Evolutionary conservation across 1,140 invertebrate species (phyloP).

Genomic region (Drosophila nasuta): DNA sequence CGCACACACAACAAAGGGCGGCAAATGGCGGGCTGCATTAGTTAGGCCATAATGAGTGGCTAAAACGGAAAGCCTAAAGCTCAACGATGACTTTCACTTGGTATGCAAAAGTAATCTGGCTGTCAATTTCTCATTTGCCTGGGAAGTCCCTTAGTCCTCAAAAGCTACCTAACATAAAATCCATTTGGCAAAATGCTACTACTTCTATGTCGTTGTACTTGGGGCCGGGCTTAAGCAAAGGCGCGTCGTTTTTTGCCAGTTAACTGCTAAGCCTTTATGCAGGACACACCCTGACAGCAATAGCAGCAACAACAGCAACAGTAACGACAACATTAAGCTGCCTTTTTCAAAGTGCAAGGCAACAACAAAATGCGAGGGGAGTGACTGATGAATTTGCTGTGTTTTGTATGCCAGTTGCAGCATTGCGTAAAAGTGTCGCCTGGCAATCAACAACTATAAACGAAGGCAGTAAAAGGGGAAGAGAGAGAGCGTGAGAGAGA

Average conservation of each 20-base stretch:
- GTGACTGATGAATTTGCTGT: constrained; percentile 36
- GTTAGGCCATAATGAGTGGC: constrained; percentile 29
- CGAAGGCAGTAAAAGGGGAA: neutral
- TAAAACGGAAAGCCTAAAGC: neutral
- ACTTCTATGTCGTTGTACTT: neutral
- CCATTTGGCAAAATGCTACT: constrained; percentile 44
- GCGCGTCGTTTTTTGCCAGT: constrained; percentile 46
- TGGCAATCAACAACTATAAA: constrained; percentile 48
- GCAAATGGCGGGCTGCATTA: constrained; percentile 17
- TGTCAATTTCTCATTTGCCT: constrained; percentile 17
- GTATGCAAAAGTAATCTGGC: constrained; percentile 12
- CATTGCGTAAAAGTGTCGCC: constrained; percentile 50
- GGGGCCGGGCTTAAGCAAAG: constrained; percentile 13
- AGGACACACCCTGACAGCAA: constrained; percentile 2
- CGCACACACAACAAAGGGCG: constrained; percentile 5
- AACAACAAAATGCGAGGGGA: constrained; percentile 5
- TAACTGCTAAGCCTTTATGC: constrained; percentile 65
- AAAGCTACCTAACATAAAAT: constrained; percentile 37
- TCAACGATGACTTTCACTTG: constrained; percentile 18
- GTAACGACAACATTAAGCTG: constrained; percentile 18
- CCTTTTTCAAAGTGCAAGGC: constrained; percentile 50
- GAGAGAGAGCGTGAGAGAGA: neutral
- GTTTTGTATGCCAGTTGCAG: constrained; percentile 41
- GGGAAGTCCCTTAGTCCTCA: constrained; percentile 3
- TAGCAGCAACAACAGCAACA: constrained; percentile 13